These are phyloP conservation scores for Lampropteryx suffumata DNA, from an alignment of 2,888 invertebrate species.

Conservation along the genomic window DNA sequence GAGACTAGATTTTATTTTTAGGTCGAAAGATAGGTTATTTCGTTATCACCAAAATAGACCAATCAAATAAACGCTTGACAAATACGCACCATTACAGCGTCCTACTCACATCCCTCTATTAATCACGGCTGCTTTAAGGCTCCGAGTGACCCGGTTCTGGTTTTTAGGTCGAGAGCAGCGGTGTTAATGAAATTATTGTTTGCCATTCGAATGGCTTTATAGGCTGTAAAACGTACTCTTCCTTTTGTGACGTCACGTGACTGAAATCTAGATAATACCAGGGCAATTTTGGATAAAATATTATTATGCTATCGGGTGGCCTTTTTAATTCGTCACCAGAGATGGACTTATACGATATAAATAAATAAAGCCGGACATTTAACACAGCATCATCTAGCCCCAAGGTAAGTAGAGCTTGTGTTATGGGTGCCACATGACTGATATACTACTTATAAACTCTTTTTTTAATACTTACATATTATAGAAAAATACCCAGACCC, in stretches of 20 bases:
- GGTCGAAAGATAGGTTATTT: neutral
- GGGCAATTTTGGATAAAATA: no score
- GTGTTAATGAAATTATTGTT: constrained; percentile 70
- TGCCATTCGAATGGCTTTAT: constrained; percentile 61
- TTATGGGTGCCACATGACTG: no score
- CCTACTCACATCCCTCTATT: constrained; percentile 28
- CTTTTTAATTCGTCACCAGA: no score
- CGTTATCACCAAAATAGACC: constrained; percentile 11
- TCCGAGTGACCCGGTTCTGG: constrained; percentile 51
- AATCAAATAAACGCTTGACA: constrained; percentile 15
- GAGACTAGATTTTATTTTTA: no score
- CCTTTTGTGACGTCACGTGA: constrained; percentile 35
- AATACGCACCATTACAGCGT: constrained; percentile 14
- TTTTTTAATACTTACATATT: no score
- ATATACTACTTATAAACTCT: no score
- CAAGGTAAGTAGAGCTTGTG: no score
- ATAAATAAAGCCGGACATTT: no score
- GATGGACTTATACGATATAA: no score
- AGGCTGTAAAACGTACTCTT: constrained; percentile 49
- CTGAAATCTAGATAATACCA: constrained; percentile 8
- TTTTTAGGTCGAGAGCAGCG: constrained; percentile 63
- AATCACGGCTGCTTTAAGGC: constrained; percentile 45
- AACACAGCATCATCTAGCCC: no score
- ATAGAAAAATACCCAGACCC: no score
- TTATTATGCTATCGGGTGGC: no score